Base-by-base conservation (phyloP, 2,888 invertebrate species). In the Drosophila putrida region DNA sequence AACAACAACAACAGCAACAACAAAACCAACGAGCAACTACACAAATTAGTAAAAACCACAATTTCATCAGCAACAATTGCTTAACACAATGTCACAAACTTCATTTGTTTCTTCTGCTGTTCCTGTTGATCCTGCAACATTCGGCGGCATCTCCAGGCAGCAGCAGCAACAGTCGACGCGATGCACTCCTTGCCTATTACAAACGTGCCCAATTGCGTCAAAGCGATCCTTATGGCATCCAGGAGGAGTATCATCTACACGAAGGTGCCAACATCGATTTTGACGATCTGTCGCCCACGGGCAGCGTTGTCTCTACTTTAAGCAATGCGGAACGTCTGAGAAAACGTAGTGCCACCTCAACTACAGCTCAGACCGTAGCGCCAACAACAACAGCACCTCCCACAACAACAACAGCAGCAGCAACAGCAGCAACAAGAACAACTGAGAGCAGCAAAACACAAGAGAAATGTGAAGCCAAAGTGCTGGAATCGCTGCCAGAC, bases 401-500 rank as follows among this genome's bases (percentile, higher is more conserved):
- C 33, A 33, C 69, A 54, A 31, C 72, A 43, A 13, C 66, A 47
- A 28, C 68, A 50, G 25, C 55, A 33, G 13, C 68, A 11, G 31
- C 62, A 36, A 4, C 75, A 54, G 13, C 63, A 38, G 35, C 54
- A 15, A 31, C 62, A 27, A 4, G 59, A n/a, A 11, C 54, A 10
- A 41, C 63, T 0, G 39, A 46, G 11, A 51, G 51, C 59, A 60
- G 76, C 53, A 83, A 75, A 61, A 68, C 81, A 31, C 63, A 80
- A 49, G 89, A 86, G 54, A 91, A 89, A 75, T 93, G 93, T 65
- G 93, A 93, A 54, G 90, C 92, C 3, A 90, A 81, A 75, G 89
- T 92, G 36, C 78, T 93, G 51, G 93, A 92, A 43, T 83, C 91
- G 69, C 80, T 91, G 61, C 92, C 92, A 73, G 88, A 91, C 43